A percentile compares a stretch with the other conserved stretches of the same genome.
phyloP scores from a whole-genome alignment of 2,888 invertebrate genomes.

The Lasiommata megera region DNA sequence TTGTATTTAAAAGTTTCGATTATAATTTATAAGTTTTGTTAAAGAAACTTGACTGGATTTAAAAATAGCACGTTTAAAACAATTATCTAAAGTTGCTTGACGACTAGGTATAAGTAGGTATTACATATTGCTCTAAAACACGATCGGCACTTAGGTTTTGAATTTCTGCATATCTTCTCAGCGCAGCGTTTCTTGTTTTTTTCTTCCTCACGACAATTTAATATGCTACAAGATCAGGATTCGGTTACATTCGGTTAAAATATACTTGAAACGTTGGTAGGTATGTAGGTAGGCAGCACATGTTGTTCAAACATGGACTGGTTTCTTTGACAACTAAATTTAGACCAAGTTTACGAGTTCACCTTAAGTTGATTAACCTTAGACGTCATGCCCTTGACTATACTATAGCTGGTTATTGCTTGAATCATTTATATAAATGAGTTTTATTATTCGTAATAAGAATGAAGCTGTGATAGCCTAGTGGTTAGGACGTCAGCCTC shows the following conservation, averaged over 20 bases:
- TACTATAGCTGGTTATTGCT: constrained; percentile 17
- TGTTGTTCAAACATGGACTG: constrained; percentile 16
- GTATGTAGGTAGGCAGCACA: background rate
- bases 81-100: too few relatives aligned
- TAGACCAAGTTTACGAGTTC: constrained; percentile 31
- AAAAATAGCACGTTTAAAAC: too few relatives aligned
- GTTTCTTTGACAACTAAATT: constrained; percentile 31
- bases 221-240: constrained; percentile 1
- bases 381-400: constrained; percentile 27
- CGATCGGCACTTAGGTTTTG: too few relatives aligned
- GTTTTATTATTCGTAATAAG: background rate
- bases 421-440: constrained; percentile 10
- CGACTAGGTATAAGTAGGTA: background rate
- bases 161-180: background rate
- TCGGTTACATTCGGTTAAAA: background rate
- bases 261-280: background rate
- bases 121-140: too few relatives aligned
- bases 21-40: too few relatives aligned
- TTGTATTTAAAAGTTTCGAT: too few relatives aligned
- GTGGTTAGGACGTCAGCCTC: too few relatives aligned
- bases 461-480: too few relatives aligned
- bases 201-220: background rate
- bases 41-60: too few relatives aligned
- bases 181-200: background rate
- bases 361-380: constrained; percentile 33